Conservation (phyloP, 2,113 vertebrate genomes). For the Desmodus rotundus region DNA sequence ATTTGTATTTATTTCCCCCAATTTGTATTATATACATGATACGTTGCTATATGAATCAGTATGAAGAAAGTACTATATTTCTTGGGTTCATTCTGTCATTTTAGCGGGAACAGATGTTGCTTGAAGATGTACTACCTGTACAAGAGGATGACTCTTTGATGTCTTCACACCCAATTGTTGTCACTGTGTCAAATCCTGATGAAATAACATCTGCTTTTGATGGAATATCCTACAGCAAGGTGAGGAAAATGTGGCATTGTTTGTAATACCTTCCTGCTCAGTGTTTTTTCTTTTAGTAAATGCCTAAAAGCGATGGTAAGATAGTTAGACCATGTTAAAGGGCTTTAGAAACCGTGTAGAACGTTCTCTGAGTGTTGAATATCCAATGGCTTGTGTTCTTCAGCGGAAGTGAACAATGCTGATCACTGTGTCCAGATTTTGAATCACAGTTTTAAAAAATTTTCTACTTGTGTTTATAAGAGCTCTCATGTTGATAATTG, state of each 20-base stretch:
- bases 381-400: neutral
- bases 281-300: neutral
- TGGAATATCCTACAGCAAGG: conserved; percentile 97
- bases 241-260: conserved; percentile 47
- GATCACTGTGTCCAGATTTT: neutral
- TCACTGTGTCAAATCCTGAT: conserved; percentile 87
- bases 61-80: neutral
- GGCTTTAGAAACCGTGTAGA: neutral
- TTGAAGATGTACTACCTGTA: conserved; percentile 91
- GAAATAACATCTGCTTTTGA: conserved; percentile 99
- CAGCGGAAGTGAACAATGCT: neutral
- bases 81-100: conserved; percentile 23
- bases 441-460: neutral
- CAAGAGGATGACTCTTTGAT: conserved; percentile 91
- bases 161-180: conserved; percentile 94
- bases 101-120: conserved; percentile 92
- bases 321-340: neutral
- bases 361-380: neutral
- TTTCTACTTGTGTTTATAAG: neutral
- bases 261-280: neutral
- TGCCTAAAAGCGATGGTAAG: neutral
- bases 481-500: neutral
- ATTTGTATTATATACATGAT: neutral
- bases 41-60: neutral
- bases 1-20: neutral